Evolutionary conservation across 2,888 invertebrate species (phyloP), one percentile per base, ranked within the genome.

Genomic region (Phrixothrix hirtus): DNA sequence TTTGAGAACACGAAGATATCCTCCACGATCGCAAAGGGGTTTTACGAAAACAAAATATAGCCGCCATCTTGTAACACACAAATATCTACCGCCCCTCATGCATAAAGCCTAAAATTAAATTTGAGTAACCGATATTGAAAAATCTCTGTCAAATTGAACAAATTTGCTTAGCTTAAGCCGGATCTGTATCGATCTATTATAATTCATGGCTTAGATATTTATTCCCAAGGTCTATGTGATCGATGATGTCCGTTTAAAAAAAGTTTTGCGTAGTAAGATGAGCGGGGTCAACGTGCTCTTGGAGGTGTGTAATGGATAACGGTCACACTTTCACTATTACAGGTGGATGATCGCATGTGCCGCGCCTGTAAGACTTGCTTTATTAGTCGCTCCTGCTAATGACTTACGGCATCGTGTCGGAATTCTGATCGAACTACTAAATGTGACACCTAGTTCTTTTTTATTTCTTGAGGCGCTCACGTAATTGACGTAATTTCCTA

Each of bases 241-340:
- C 11, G 31, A 30, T 26, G 32, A 10, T 47, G 26, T 15, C 5
- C 7, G 39, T 38, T 27, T 27, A 32, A 39, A 39, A 47, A 46
- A 42, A 46, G 35, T 36, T 17, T 35, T 27, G 47, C 41, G 45
- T 48, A 56, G 48, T 42, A 49, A 48, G 56, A 56, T 52, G 52
- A 41, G 35, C 49, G 54, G 51, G 61, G 55, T 61, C 61, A 57
- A 57, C 52, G 59, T 43, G 57, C 60, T 61, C 56, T 43, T 31
- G 55, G 60, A 58, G 59, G 61, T 60, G 60, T 60, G 61, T 58
- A 52, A 55, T 55, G 50, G 52, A 46, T 59, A 61, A 61, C 61
- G 61, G 59, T 58, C 58, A 52, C 59, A 58, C 61, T 61, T 61
- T 61, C 61, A 61, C 61, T 61, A 53, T 61, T 58, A 55, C 58